Percentiles rank a stretch among this genome's conserved stretches.
Evolutionary conservation across 2,797 vertebrate genomes (phyloP).

Genomic region (Centropyge bicolor): DNA sequence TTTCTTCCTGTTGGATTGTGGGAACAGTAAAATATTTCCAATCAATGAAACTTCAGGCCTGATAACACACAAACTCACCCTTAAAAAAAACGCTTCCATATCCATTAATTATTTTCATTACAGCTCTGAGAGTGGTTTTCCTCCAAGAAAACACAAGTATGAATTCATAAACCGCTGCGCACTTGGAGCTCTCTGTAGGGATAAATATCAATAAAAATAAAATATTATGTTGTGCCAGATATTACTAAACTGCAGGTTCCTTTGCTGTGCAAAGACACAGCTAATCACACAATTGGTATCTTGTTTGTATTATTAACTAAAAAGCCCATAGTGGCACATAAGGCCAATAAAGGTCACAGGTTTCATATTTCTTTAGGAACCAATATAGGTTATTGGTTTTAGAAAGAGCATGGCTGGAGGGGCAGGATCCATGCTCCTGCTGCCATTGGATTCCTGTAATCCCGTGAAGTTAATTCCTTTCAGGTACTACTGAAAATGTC

Average conservation of each 20-base stretch:
- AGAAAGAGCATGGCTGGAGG: constrained; percentile 24
- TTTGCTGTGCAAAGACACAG: constrained; percentile 10
- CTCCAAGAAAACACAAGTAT: constrained; percentile 36
- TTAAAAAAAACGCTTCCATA: constrained; percentile 43
- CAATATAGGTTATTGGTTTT: constrained; percentile 34
- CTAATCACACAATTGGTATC: constrained; percentile 27
- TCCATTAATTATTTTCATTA: constrained; percentile 51
- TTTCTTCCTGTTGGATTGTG: constrained; percentile 25
- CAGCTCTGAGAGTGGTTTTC: constrained; percentile 39
- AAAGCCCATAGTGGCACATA: constrained; percentile 25
- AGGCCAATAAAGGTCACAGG: constrained; percentile 49
- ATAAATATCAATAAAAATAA: constrained; percentile 42
- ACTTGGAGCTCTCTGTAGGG: constrained; percentile 20
- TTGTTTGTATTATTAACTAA: constrained; percentile 49
- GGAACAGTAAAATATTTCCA: constrained; percentile 40
- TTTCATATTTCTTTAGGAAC: constrained; percentile 42
- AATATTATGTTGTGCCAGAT: constrained; percentile 23
- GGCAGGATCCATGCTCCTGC: constrained; percentile 10
- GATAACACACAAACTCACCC: constrained; percentile 44
- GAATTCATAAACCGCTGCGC: constrained; percentile 42
- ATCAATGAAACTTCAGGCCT: constrained; percentile 44
- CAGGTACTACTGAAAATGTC: constrained; percentile 61
- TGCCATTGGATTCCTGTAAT: constrained; percentile 53
- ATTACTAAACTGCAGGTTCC: constrained; percentile 31
- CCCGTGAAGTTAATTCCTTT: constrained; percentile 54